These are phyloP conservation scores for Prunella himalayana DNA, from an alignment of 2,113 vertebrate genomes.

Conservation along the genomic window DNA sequence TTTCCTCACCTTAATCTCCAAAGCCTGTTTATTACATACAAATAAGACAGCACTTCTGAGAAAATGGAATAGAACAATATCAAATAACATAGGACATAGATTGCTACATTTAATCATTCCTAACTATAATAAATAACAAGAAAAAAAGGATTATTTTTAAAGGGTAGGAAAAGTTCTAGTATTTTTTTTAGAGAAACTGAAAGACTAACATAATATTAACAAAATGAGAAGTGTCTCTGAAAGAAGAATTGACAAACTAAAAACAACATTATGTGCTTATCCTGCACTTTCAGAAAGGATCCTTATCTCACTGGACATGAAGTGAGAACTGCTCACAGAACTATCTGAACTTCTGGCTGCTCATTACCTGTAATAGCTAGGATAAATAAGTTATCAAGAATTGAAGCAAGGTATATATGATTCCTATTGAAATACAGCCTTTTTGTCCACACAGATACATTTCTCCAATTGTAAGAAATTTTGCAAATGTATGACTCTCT, in stretches of 20 bases:
- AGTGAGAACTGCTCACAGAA: neutral
- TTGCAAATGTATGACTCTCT: neutral
- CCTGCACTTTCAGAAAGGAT: neutral
- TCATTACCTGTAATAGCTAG: constrained; percentile 5
- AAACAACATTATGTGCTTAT: neutral
- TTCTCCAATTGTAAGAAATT: neutral
- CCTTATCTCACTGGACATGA: neutral
- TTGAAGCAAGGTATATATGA: neutral
- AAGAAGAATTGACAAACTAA: neutral
- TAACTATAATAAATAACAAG: neutral
- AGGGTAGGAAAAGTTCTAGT: neutral
- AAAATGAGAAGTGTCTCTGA: neutral
- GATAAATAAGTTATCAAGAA: neutral
- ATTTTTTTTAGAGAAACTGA: neutral
- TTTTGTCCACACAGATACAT: neutral
- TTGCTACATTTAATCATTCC: neutral
- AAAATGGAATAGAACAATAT: neutral
- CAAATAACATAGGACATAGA: neutral
- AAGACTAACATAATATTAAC: neutral
- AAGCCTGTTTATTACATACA: neutral
- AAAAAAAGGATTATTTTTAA: neutral
- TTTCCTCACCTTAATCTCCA: neutral
- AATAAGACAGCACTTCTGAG: neutral
- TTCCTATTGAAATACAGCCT: neutral
- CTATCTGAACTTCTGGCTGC: neutral